Evolutionary conservation across 2,888 invertebrate genomes (phyloP), one percentile per base, ranked within the genome.

Genomic region (Pharmacophagus antenor): DNA sequence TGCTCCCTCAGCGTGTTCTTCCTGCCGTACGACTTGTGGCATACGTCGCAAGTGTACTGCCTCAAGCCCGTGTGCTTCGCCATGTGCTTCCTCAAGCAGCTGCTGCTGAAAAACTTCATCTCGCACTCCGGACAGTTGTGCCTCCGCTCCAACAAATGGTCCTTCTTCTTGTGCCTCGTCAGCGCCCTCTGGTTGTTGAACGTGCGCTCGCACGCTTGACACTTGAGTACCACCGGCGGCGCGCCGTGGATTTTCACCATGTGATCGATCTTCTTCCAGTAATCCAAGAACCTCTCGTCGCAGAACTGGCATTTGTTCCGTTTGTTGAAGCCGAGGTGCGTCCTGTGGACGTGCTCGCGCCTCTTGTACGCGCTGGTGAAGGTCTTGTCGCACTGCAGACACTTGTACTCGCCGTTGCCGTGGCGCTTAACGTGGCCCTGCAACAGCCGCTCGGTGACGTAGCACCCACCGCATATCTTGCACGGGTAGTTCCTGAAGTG

Each of bases 61-160:
- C 74, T 74, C 15, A 73, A 41, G 0, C 80, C 80, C 0, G 81
- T 78, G 47, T 86, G 87, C 42, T 78, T 81, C 0, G 75, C 67
- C 75, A 80, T 76, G 17, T 87, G 86, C 2, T 73, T 70, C 10
- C 70, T 67, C 47, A 85, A 61, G 15, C 67, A 66, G 17, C 71
- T 70, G 23, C 69, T 70, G 0, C 69, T 69, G 56, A 77, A 86
- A 42, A 84, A 84, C 6, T 70, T 72, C 71, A 83, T 87, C 0
- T 84, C 85, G 44, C 92, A 92, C 10, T 88, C 77, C 0, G 71
- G 69, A 50, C 92, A 92, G 20, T 78, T 80, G 41, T 85, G 88
- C 15, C 79, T 74, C 22, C 77, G 70, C 58, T 85, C 84, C 72
- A 81, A 67, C 3, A 91, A 71, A 59, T 91, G 91, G 10, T 86